phyloP scores from a whole-genome alignment of 2,113 vertebrate genomes.

The Struthidea cinerea region DNA sequence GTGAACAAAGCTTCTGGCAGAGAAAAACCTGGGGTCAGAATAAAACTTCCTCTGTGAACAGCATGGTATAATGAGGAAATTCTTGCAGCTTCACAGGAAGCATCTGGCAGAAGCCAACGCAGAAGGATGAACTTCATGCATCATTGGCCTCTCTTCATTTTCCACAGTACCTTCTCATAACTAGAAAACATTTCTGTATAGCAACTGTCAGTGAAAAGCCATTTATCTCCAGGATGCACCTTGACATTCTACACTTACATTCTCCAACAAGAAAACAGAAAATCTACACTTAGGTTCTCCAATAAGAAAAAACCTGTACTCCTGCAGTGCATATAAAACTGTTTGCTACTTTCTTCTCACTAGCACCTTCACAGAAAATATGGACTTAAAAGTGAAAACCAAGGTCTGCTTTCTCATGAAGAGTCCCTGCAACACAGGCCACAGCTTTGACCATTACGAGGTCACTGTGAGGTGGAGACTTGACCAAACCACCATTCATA shows the following conservation, averaged over 20 bases:
- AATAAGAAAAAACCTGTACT: background rate
- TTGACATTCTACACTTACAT: background rate
- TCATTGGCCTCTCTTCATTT: background rate
- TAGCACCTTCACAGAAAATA: background rate
- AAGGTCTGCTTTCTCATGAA: background rate
- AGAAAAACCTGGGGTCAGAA: background rate
- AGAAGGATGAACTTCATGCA: background rate
- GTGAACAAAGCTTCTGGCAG: conserved; percentile 3
- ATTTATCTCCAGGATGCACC: background rate
- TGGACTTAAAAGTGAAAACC: background rate
- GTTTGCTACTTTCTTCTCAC: background rate
- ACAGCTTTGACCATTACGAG: background rate
- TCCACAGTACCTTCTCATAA: background rate
- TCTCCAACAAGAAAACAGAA: background rate
- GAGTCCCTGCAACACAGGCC: background rate
- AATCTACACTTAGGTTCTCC: background rate
- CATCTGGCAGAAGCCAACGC: background rate
- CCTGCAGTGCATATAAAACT: background rate
- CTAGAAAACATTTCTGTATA: background rate
- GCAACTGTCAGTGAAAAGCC: background rate
- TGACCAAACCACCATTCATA: background rate
- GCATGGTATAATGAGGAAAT: background rate
- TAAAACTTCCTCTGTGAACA: background rate
- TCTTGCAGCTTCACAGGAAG: background rate
- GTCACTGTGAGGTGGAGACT: background rate